Evolutionary conservation across 2,113 vertebrate species (phyloP), one percentile per base, ranked within the genome.

Genomic region (Vulpes vulpes): DNA sequence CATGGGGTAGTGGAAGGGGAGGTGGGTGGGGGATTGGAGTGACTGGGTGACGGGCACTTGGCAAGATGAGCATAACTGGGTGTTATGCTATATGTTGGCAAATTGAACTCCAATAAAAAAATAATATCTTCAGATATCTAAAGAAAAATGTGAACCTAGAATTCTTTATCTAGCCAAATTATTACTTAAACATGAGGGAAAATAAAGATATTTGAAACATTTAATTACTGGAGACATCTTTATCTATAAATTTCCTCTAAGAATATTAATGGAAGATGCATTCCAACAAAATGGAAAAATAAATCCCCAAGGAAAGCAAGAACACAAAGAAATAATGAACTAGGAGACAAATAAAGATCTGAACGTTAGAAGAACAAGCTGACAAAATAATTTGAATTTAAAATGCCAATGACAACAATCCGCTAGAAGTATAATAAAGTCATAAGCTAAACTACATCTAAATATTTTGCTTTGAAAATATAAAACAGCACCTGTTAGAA

Each of bases 151-250:
- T 91, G 32, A 88, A 93, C 23, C 11, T 85, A 81, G 22, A n/a
- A 76, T 62, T 74, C 27, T 65, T 43, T 74, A 76, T 92, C 6
- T 73, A 35, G 14, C 1, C n/a, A 94, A 55, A 64, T 17, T 67
- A 32, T 90, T 65, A 76, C 59, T 88, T 97, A 73, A 93, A 8
- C 25, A 73, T 95, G 25, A 80, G 27, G 16, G 12, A 35, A 96
- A 67, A 74, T 71, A 89, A 91, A 86, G 55, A 71, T 82, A 82
- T 53, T 79, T 80, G 15, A 14, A 23, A 51, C 20, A 85, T 65
- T 89, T 43, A 94, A 51, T 76, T 89, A 55, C 84, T 90, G 10
- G 85, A 80, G 49, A 38, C 17, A 65, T 78, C 87, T 94, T 97
- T 87, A 78, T 32, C 43, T 60, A 69, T 11, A 71, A 71, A 78